A percentile compares a stretch with the other conserved stretches of the same genome.
Evolutionary conservation across 2,113 vertebrate genomes (phyloP).

Genomic region (Pseudorasbora parva): DNA sequence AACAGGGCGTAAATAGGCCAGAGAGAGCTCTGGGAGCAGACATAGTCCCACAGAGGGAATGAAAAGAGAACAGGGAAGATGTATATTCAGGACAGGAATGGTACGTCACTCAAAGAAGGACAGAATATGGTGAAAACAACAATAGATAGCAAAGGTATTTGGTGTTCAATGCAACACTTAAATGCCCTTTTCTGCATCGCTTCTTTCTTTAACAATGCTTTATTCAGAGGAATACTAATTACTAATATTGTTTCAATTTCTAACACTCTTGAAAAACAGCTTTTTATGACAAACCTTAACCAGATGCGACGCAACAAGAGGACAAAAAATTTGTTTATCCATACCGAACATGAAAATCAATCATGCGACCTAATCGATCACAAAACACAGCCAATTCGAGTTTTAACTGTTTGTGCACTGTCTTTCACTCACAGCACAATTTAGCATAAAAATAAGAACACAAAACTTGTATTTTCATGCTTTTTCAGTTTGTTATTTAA

Average conservation of each 20-base stretch:
- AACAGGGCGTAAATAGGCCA: conserved; percentile 68
- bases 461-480: neutral
- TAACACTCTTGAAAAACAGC: neutral
- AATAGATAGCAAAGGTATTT: neutral
- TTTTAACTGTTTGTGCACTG: neutral
- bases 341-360: neutral
- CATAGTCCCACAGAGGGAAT: conserved; percentile 48
- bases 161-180: neutral
- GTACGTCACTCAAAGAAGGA: neutral
- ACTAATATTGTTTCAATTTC: neutral
- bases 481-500: neutral
- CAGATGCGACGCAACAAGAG: neutral
- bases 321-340: neutral
- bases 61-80: conserved; percentile 53
- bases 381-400: neutral
- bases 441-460: neutral
- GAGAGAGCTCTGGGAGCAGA: conserved; percentile 59
- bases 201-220: conserved; percentile 5
- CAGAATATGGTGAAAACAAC: neutral
- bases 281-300: neutral
- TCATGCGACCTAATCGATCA: neutral
- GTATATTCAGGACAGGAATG: conserved; percentile 66
- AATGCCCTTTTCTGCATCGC: neutral
- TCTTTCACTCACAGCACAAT: too few relatives aligned
- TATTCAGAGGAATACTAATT: neutral